phyloP scores from a whole-genome alignment of 2,113 vertebrate species.

The Zootoca vivipara region DNA sequence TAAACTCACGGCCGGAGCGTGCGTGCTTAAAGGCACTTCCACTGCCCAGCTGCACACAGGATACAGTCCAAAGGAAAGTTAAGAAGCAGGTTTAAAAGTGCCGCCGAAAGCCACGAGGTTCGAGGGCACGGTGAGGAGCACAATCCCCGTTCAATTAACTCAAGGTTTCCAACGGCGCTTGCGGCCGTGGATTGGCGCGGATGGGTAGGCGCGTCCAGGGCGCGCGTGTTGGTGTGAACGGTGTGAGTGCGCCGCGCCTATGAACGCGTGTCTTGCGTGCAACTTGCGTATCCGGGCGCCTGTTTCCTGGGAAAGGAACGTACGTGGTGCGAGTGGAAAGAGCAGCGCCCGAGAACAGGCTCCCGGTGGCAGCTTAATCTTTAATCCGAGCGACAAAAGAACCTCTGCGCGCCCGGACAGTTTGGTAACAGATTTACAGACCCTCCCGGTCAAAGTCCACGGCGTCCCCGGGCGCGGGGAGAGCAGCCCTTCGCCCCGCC shows the following conservation, averaged over 20 bases:
- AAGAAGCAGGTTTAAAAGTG: no score
- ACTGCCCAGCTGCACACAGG: not conserved
- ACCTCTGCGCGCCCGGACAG: not conserved
- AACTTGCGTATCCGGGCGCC: no score
- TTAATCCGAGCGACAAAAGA: not conserved
- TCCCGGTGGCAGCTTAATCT: conserved; percentile 2
- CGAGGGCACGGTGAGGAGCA: not conserved
- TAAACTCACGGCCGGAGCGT: not conserved
- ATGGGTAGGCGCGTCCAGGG: no score
- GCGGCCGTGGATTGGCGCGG: not conserved
- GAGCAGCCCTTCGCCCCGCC: conserved; percentile 31
- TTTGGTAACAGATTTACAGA: conserved; percentile 28
- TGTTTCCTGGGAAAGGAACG: not conserved
- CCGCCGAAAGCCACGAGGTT: not conserved
- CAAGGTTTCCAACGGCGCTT: not conserved
- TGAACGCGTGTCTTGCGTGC: not conserved
- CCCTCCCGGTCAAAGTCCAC: conserved; percentile 20
- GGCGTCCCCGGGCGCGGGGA: conserved; percentile 21
- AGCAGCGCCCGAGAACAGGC: not conserved
- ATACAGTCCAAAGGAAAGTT: not conserved
- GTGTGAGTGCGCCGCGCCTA: not conserved
- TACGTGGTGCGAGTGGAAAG: not conserved
- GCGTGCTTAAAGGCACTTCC: not conserved
- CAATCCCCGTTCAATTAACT: not conserved
- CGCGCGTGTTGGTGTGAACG: not conserved